Percentiles rank a stretch among this genome's conserved stretches.
phyloP scores from a whole-genome alignment of 2,888 invertebrate genomes.

The Lasioglossum pauxillum region DNA sequence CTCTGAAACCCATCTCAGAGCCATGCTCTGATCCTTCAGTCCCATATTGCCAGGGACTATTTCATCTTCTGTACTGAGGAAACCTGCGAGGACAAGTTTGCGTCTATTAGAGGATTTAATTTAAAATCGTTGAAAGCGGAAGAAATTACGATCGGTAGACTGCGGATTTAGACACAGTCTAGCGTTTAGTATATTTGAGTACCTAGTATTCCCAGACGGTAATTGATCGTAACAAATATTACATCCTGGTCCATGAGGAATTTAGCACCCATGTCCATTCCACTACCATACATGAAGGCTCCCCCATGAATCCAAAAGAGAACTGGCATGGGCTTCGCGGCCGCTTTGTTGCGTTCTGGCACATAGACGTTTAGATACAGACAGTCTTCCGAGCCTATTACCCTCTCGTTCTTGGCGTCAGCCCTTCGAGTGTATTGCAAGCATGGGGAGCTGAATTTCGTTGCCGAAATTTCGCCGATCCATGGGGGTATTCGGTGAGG shows the following conservation, averaged over 20 bases:
- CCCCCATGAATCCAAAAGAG: conserved; percentile 82
- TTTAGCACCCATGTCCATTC: conserved; percentile 85
- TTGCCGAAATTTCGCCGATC: conserved; percentile 77
- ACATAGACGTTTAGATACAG: conserved; percentile 80
- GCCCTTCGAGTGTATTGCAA: conserved; percentile 76
- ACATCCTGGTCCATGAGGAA: conserved; percentile 88
- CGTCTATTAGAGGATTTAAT: conserved; percentile 21
- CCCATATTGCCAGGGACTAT: conserved; percentile 90
- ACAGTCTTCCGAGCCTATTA: conserved; percentile 80
- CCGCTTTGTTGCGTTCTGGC: conserved; percentile 62
- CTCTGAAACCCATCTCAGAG: conserved; percentile 89
- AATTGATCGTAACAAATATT: conserved; percentile 89
- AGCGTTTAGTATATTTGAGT: conserved; percentile 85
- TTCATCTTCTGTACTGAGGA: conserved; percentile 90
- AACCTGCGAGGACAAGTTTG: conserved; percentile 85
- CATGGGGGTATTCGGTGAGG: conserved; percentile 74
- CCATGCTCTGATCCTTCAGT: conserved; percentile 90
- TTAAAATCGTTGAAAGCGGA: conserved; percentile 75
- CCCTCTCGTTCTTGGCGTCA: conserved; percentile 62
- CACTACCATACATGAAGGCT: conserved; percentile 84
- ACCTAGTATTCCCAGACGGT: conserved; percentile 90
- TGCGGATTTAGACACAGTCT: neutral
- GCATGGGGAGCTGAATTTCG: conserved; percentile 75
- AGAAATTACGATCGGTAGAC: conserved; percentile 75
- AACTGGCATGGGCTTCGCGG: conserved; percentile 72